Evolutionary conservation across 2,888 invertebrate species (phyloP), one percentile per base, ranked within the genome.

Genomic region (Bruchidius siliquastri): DNA sequence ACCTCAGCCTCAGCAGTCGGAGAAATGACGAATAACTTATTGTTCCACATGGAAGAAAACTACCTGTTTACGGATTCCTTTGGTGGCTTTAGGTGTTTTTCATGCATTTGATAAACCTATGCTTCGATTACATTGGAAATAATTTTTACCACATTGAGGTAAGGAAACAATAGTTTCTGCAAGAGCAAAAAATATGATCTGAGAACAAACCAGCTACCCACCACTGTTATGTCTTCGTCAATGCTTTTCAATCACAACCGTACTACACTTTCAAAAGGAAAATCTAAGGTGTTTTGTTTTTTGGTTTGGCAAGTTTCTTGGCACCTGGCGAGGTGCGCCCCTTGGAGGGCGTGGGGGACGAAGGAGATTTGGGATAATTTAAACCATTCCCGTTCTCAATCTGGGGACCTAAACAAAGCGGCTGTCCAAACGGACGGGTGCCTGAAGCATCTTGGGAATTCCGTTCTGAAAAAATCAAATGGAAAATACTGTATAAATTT

Each of bases 351-450:
- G 84, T 84, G 69, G 85, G 84, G 74, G 85, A 85, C 68, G 85
- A 83, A 13, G 18, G 49, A 76, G 84, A 81, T 74, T 82, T 81
- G 75, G 83, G 83, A 71, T 79, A 75, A 71, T 79, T 78, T 73
- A 80, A 79, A 77, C 82, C 83, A 80, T 83, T 82, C 78, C 87
- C 87, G 84, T 87, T 88, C 83, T 85, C 85, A 82, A 83, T 84
- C 77, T 80, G 80, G 82, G 83, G 83, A 77, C 83, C 84, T 86
- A 92, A 89, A 89, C 93, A 92, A 86, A 95, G 88, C 76, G 95
- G 94, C 86, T 94, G 94, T 84, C 94, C 94, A 77, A 86, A 86
- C 49, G 86, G 86, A 79, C 86, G 84, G 70, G 85, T 86, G 76
- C 86, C 86, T 70, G 85, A 85, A 72, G 84, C 86, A 79, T 86